A percentile compares a stretch with the other conserved stretches of the same genome.
Conservation (phyloP, 2,888 invertebrate species). For the Ditula angustiorana region DNA sequence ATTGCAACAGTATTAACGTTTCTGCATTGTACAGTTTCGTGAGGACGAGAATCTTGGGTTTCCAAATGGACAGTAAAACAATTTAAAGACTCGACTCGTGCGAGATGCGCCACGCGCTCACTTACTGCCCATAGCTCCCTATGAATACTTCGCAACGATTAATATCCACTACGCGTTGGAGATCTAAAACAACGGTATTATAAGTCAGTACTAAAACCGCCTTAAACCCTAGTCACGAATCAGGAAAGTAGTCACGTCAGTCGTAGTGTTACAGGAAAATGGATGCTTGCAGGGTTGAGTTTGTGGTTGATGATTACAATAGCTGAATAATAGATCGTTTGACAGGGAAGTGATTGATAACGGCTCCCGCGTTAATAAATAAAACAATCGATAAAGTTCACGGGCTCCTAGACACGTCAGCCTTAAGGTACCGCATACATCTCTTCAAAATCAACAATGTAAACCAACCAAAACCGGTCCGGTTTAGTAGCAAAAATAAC, state of each 20-base stretch:
- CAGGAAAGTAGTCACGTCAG: not conserved
- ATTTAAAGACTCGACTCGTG: conserved; percentile 38
- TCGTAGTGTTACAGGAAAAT: not conserved
- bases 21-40: not conserved
- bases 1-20: not conserved
- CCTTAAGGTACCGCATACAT: not conserved
- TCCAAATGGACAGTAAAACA: conserved; percentile 30
- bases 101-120: conserved; percentile 43
- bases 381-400: conserved; percentile 10
- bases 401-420: not conserved
- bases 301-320: not conserved
- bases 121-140: conserved; percentile 60
- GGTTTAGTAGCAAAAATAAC: conserved; percentile 30
- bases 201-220: conserved; percentile 5
- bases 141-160: conserved; percentile 59
- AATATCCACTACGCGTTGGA: conserved; percentile 50
- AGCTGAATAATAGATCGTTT: not conserved
- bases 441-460: conserved; percentile 19
- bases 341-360: not conserved
- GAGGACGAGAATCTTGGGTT: not conserved
- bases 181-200: conserved; percentile 62
- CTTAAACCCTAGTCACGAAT: not conserved
- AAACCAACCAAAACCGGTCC: conserved; percentile 17
- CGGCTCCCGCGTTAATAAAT: not conserved
- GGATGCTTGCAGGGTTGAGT: not conserved